Evolutionary conservation across 2,113 vertebrate genomes (phyloP).

Genomic region (Syrmaticus mikado): DNA sequence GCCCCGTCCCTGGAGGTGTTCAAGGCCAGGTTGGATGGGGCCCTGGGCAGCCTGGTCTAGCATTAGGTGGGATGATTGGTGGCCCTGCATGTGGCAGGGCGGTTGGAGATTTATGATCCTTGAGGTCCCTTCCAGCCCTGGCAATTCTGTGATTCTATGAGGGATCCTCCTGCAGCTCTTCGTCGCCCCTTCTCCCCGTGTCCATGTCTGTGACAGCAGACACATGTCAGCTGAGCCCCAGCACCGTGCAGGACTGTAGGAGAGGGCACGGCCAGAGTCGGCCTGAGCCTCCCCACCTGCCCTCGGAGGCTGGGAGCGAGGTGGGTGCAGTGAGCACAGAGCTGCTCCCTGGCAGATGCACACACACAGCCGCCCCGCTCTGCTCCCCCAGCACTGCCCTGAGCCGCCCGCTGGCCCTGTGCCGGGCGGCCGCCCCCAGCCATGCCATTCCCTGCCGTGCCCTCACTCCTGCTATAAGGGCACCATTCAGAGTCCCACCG

Average conservation of each 20-base stretch:
- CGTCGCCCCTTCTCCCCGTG: background rate
- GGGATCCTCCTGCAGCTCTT: background rate
- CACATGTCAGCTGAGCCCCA: background rate
- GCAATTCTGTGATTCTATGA: too few relatives aligned
- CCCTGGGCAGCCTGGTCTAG: too few relatives aligned
- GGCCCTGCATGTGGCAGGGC: too few relatives aligned
- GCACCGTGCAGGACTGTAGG: background rate
- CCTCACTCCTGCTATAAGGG: constrained; percentile 65
- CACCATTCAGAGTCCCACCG: constrained; percentile 77
- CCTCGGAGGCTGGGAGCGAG: background rate
- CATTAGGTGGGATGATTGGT: too few relatives aligned
- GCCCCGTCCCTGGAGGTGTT: too few relatives aligned
- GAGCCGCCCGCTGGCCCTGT: background rate
- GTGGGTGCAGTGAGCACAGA: background rate
- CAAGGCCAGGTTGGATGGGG: too few relatives aligned
- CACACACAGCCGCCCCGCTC: background rate
- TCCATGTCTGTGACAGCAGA: background rate
- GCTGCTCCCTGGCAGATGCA: too few relatives aligned
- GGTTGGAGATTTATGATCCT: too few relatives aligned
- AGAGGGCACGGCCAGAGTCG: background rate
- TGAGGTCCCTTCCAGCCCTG: too few relatives aligned
- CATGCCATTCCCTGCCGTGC: constrained; percentile 44
- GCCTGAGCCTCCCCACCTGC: background rate
- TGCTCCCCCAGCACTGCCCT: background rate
- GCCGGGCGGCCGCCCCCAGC: constrained; percentile 43